Percentiles rank a stretch among this genome's conserved stretches.
phyloP scores from a whole-genome alignment of 1,140 invertebrate species.

The Drosophila varians region DNA sequence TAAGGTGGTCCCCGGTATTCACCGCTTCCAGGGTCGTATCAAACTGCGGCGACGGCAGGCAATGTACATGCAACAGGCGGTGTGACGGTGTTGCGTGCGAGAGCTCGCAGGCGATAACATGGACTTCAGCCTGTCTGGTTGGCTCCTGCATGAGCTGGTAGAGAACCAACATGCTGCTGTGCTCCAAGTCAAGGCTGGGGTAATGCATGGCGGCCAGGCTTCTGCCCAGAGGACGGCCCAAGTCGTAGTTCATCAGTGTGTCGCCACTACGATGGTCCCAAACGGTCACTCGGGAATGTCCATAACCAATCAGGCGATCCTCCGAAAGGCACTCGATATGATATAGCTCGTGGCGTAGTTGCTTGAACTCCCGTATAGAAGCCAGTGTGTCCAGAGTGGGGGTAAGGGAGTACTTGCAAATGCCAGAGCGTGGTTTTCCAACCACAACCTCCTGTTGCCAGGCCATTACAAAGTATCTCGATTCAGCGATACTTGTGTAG shows the following conservation, averaged over 20 bases:
- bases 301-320: slow-evolving; percentile 76
- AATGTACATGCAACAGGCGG: slow-evolving; percentile 58
- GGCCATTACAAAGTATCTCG: slow-evolving; percentile 77
- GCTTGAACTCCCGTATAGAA: slow-evolving; percentile 79
- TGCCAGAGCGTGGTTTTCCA: slow-evolving; percentile 66
- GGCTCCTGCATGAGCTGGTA: slow-evolving; percentile 53
- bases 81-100: slow-evolving; percentile 68
- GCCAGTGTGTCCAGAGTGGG: slow-evolving; percentile 75
- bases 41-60: slow-evolving; percentile 59
- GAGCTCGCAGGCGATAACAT: slow-evolving; percentile 71
- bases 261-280: slow-evolving; percentile 83
- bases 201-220: slow-evolving; percentile 71
- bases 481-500: slow-evolving; percentile 70
- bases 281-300: slow-evolving; percentile 62
- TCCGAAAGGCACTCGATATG: slow-evolving; percentile 74
- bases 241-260: slow-evolving; percentile 76
- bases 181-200: slow-evolving; percentile 67
- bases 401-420: slow-evolving; percentile 81
- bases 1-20: slow-evolving; percentile 74
- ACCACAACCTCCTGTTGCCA: slow-evolving; percentile 70
- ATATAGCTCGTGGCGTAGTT: slow-evolving; percentile 62
- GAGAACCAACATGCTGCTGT: slow-evolving; percentile 67
- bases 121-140: slow-evolving; percentile 34
- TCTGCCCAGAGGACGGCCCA: slow-evolving; percentile 56
- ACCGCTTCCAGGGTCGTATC: slow-evolving; percentile 32